Evolutionary conservation across 2,797 vertebrate species (phyloP).

Genomic region (Ispidina lecontei): DNA sequence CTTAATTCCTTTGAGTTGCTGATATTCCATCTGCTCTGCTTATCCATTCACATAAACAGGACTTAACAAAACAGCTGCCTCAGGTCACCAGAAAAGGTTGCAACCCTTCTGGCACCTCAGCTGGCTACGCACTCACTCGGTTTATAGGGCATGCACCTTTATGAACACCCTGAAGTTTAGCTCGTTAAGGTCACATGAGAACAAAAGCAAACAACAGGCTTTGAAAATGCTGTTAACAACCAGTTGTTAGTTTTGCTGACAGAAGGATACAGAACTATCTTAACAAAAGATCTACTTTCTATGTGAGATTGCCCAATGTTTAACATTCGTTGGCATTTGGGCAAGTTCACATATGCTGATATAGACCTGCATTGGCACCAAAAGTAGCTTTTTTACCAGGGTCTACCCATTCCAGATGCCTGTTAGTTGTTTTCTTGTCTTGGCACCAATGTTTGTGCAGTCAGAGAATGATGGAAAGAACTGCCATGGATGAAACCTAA

Average conservation of each 20-base stretch:
- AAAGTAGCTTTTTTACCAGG: not conserved
- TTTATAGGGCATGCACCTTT: not conserved
- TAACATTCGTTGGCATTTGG: not conserved
- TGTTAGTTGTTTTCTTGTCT: not conserved
- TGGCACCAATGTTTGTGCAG: not conserved
- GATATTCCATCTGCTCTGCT: not conserved
- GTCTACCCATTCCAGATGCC: not conserved
- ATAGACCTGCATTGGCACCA: not conserved
- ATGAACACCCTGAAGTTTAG: not conserved
- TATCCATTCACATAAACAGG: not conserved
- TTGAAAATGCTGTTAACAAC: constrained; percentile 18
- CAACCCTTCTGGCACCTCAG: not conserved
- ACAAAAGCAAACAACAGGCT: not conserved
- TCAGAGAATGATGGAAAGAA: not conserved
- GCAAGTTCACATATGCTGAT: not conserved
- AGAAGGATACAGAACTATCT: not conserved
- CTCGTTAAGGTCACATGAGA: not conserved
- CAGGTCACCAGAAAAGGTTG: not conserved
- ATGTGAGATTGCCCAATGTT: not conserved
- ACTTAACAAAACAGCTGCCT: not conserved
- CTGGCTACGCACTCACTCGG: not conserved
- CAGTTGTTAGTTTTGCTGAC: not conserved
- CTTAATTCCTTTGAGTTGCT: not conserved
- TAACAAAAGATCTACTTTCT: not conserved
- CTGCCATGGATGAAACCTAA: not conserved